Evolutionary conservation across 1,140 invertebrate genomes (phyloP), one percentile per base, ranked within the genome.

Genomic region (Pseudomyrmex cubaensis): DNA sequence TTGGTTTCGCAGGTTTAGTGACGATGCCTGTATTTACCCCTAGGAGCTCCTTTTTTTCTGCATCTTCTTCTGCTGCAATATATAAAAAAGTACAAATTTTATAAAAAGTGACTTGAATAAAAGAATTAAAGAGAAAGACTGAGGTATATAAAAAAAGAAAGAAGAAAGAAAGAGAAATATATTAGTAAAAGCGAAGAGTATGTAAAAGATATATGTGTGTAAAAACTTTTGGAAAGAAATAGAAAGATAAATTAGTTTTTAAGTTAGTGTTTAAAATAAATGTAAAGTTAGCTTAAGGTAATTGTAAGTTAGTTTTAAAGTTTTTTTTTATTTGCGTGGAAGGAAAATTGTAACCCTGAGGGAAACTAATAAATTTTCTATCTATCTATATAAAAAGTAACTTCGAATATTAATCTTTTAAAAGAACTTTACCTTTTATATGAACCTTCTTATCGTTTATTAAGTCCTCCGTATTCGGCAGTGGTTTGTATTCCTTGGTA

Each of bases 1-100:
- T 94, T 72, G 90, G 93, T 94, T 94, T 94, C 90, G 92, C 90
- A 93, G 93, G 85, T 93, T 94, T 94, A 93, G 92, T 91, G 89
- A 91, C 91, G 91, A 89, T 90, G 92, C 93, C 92, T 90, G 93
- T 94, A 94, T 94, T 94, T 94, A 94, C 93, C 93, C 93, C 93
- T 83, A 94, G 93, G 85, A 94, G 93, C 75, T 94, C 93, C 91
- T 94, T 94, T 87, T 93, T 94, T 86, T 94, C 94, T 82, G 92
- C 85, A 82, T 94, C 93, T 77, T 94, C 93, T 59, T 94, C 93
- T 92, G 92, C 91, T 93, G 90, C 15, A 92, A 92, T 74, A 85
- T 63, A 86, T 2, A 82, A 20, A 70, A 48, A 63, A 70, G 17
- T 56, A 76, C 22, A 35, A 56, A 48, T 70, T 15, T 69, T 50